Evolutionary conservation across 2,888 invertebrate species (phyloP).

Genomic region (Trichopria drosophilae): DNA sequence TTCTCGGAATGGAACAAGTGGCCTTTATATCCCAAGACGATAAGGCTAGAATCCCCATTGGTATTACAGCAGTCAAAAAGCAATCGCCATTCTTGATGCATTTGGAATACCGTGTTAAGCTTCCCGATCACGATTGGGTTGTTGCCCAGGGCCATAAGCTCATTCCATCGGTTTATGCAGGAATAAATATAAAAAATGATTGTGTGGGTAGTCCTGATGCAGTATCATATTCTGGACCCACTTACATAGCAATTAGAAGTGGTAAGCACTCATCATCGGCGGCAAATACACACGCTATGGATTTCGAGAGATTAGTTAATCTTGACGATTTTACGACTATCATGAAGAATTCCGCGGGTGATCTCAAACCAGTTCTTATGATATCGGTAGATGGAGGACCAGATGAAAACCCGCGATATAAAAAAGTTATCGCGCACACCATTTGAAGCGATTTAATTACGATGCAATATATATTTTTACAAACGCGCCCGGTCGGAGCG

Average conservation of each 20-base stretch:
- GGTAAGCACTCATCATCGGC: slow-evolving; percentile 44
- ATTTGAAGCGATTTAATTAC: slow-evolving; percentile 25
- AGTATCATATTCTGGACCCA: slow-evolving; percentile 54
- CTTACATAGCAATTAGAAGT: slow-evolving; percentile 48
- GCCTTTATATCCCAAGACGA: slow-evolving; percentile 46
- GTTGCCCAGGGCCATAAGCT: slow-evolving; percentile 47
- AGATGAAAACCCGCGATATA: too few species aligned
- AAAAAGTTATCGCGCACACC: slow-evolving; percentile 14
- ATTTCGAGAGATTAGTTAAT: slow-evolving; percentile 25
- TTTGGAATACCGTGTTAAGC: slow-evolving; percentile 39
- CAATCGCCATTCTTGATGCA: slow-evolving; percentile 50
- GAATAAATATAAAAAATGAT: slow-evolving; percentile 37
- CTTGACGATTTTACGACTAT: too few species aligned
- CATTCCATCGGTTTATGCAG: slow-evolving; percentile 49
- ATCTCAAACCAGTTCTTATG: slow-evolving; percentile 43
- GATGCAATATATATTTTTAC: slow-evolving; percentile 42
- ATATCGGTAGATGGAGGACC: slow-evolving; percentile 40
- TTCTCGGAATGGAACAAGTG: slow-evolving; percentile 39
- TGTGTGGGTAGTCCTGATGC: slow-evolving; percentile 42
- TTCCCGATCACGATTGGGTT: slow-evolving; percentile 49
- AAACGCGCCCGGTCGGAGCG: too few species aligned
- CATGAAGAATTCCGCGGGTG: slow-evolving; percentile 36
- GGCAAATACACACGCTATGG: slow-evolving; percentile 39
- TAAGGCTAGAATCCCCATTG: slow-evolving; percentile 51
- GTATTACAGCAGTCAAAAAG: slow-evolving; percentile 52